phyloP scores from a whole-genome alignment of 2,113 vertebrate genomes.

The Melanotaenia duboulayi region DNA sequence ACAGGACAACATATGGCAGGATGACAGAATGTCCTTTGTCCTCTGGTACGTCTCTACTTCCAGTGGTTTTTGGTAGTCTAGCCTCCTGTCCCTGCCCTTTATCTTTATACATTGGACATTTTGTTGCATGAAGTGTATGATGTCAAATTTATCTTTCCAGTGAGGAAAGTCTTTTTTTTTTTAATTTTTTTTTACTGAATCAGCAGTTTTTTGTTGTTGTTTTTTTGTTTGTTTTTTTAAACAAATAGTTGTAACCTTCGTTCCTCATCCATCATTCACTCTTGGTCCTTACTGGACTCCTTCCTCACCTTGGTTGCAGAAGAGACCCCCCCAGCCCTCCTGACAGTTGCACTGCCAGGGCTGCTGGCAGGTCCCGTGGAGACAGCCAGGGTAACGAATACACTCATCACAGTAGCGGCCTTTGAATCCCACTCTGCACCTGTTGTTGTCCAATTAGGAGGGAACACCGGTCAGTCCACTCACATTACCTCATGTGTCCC shows the following conservation, averaged over 20 bases:
- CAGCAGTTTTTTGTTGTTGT: too few relatives aligned
- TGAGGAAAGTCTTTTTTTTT: too few relatives aligned
- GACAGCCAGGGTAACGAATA: conserved; percentile 96
- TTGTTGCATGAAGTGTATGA: background rate
- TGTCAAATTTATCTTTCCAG: too few relatives aligned
- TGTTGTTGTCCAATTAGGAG: conserved; percentile 76
- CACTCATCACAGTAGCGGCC: conserved; percentile 97
- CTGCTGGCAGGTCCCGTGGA: conserved; percentile 97
- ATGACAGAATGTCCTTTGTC: conserved; percentile 59
- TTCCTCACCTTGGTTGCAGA: conserved; percentile 97
- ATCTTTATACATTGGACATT: conserved; percentile 8
- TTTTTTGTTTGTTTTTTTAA: too few relatives aligned
- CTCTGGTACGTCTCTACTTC: conserved; percentile 23
- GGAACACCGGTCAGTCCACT: conserved; percentile 63
- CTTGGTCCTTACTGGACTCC: too few relatives aligned
- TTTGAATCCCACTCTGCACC: conserved; percentile 97
- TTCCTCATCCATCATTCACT: background rate
- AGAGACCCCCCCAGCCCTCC: conserved; percentile 98
- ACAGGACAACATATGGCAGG: conserved; percentile 60
- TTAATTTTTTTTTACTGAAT: too few relatives aligned
- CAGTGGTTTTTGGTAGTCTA: conserved; percentile 10
- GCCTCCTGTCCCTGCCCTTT: conserved; percentile 15
- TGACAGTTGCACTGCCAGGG: conserved; percentile 99
- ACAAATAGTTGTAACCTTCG: background rate
- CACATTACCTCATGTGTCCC: conserved; percentile 42